A percentile compares a stretch with the other conserved stretches of the same genome.
Evolutionary conservation across 1,140 invertebrate species (phyloP).

Genomic region (Caenorhabditis tropicalis): DNA sequence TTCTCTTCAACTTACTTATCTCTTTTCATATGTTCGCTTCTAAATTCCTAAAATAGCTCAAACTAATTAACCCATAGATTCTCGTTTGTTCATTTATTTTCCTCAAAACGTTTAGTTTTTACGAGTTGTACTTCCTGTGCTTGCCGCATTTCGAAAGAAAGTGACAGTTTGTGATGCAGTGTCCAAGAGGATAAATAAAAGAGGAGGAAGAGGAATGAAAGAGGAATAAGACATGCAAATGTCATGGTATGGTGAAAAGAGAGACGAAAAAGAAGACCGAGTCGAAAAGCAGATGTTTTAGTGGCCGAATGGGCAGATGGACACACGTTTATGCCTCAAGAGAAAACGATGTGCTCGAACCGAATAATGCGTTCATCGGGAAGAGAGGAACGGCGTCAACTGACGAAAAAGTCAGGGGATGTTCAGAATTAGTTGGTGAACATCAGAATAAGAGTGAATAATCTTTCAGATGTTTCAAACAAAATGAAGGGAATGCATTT

Average conservation of each 20-base stretch:
- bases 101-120: neutral
- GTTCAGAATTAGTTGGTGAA: slow-evolving; percentile 10
- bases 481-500: too few relatives aligned
- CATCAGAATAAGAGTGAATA: too few relatives aligned
- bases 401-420: neutral
- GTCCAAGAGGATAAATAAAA: slow-evolving; percentile 4
- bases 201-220: neutral
- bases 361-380: slow-evolving; percentile 35
- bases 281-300: slow-evolving; percentile 45
- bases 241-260: slow-evolving; percentile 32
- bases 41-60: neutral
- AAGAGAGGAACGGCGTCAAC: neutral
- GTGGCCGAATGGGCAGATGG: slow-evolving; percentile 34
- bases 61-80: neutral
- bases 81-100: neutral
- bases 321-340: slow-evolving; percentile 36
- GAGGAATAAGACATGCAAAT: slow-evolving; percentile 31
- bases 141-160: slow-evolving; percentile 38
- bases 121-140: slow-evolving; percentile 12
- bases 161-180: slow-evolving; percentile 16
- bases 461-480: too few relatives aligned
- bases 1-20: too few relatives aligned
- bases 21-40: too few relatives aligned
- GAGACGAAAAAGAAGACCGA: neutral
- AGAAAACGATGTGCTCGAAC: slow-evolving; percentile 42